A percentile compares a stretch with the other conserved stretches of the same genome.
These are phyloP conservation scores for Tachyglossus aculeatus DNA, from an alignment of 2,797 vertebrate species.

Conservation along the genomic window DNA sequence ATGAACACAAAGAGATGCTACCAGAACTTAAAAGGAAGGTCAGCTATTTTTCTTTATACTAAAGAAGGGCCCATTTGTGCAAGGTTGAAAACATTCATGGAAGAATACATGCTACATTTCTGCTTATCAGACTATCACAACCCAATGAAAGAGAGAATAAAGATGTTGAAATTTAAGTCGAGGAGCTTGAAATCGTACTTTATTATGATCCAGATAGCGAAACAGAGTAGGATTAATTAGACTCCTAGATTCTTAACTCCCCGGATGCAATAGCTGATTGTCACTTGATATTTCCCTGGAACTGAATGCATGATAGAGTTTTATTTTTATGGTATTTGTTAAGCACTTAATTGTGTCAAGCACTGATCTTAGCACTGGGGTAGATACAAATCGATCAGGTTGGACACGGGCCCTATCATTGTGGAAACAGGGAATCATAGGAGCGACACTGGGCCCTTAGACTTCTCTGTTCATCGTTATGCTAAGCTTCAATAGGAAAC, in stretches of 20 bases:
- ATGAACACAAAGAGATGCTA: slow-evolving; percentile 38
- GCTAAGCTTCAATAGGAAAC: too few species aligned
- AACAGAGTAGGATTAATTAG: slow-evolving; percentile 4
- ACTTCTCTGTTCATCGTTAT: too few species aligned
- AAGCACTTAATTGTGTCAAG: too few species aligned
- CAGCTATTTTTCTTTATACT: slow-evolving; percentile 10
- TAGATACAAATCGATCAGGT: too few species aligned
- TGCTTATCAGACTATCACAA: slow-evolving; percentile 12
- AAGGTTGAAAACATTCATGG: slow-evolving; percentile 37
- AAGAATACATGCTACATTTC: slow-evolving; percentile 2
- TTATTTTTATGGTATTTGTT: too few species aligned
- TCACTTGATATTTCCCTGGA: too few species aligned
- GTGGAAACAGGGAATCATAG: too few species aligned
- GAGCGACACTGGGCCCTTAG: too few species aligned
- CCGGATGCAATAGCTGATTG: slow-evolving; percentile 11
- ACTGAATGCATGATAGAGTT: too few species aligned
- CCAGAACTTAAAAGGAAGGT: slow-evolving; percentile 31
- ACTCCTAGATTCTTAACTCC: neutral
- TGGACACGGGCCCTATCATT: too few species aligned
- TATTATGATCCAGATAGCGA: neutral
- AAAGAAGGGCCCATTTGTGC: slow-evolving; percentile 16
- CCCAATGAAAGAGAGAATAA: slow-evolving; percentile 21
- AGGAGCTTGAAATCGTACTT: neutral
- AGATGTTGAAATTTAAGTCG: slow-evolving; percentile 14
- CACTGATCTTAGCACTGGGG: too few species aligned